Evolutionary conservation across 37 sponge, comb jelly and placozoan species (phyloP), one percentile per base, ranked within the genome.

Genomic region (Chondrilla cf. caribensis): DNA sequence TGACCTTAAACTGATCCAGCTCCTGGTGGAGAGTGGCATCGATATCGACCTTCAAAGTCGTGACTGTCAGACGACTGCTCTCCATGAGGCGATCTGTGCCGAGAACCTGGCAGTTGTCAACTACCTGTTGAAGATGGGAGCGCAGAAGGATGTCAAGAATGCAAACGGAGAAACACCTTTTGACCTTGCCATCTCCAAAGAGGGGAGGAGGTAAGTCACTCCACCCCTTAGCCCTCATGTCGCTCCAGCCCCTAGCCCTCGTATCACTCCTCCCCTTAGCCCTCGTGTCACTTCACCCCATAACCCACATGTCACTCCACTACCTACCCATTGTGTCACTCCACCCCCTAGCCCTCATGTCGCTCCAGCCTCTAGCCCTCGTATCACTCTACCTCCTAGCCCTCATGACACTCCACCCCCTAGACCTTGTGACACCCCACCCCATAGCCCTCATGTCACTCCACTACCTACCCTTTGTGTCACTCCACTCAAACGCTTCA

Each of bases 161-260:
- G 15, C 37, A 5, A 19, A 32, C 31, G 93, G 93, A 2, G 93
- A 92, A 58, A 80, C 70, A 0, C 89, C 93, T 6, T 92, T 88
- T 86, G 93, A 92, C 75, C 87, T 89, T 65, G 29, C 87, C 29
- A 40, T 54, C 25, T 15, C 38, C 14, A 54, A 68, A n/a, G 93
- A 88, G 19, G 67, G 88, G 6, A 86, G 72, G 36, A 64, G 44
- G 93, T 92, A 79, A 57, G 39, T 39, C 11, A 11, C 51, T 11
- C 51, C 51, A 47, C 51, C 51, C 51, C 6, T 47, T 47, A 47
- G 9, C 51, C 51, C 51, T 47, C 11, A 11, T 47, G 51, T 47
- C 11, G 51, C 51, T 11, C 51, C 51, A 47, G 9, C 51, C 51
- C 51, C 6, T 47, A 47, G 9, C 51, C 51, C 11, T 47, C 11